These are phyloP conservation scores for Campoletis sonorensis DNA, from an alignment of 1,140 invertebrate genomes.

Conservation along the genomic window DNA sequence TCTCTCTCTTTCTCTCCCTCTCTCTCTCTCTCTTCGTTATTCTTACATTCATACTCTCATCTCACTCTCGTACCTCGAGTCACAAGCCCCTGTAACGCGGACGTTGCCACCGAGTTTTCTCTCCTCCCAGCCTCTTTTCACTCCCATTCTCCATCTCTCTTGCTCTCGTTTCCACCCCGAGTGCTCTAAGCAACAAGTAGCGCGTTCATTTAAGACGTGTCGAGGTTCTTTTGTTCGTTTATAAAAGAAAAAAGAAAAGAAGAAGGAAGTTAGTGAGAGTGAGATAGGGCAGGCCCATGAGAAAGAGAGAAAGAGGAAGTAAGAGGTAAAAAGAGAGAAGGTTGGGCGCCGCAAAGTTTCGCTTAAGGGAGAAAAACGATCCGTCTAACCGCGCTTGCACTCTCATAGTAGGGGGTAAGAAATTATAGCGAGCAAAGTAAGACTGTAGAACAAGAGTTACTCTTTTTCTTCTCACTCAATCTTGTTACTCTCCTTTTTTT, in stretches of 20 bases:
- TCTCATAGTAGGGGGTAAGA: neutral
- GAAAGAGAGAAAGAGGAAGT: slow-evolving; percentile 24
- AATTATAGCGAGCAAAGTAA: slow-evolving; percentile 33
- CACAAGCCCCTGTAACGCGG: slow-evolving; percentile 18
- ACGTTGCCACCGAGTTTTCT: slow-evolving; percentile 58
- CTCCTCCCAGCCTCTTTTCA: slow-evolving; percentile 43
- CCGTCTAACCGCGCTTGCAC: slow-evolving; percentile 36
- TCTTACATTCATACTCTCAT: slow-evolving; percentile 48
- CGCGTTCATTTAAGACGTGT: slow-evolving; percentile 77
- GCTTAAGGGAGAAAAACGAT: slow-evolving; percentile 51
- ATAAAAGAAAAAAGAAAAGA: slow-evolving; percentile 63
- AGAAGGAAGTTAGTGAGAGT: slow-evolving; percentile 35
- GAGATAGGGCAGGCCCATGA: slow-evolving; percentile 14
- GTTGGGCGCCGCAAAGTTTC: slow-evolving; percentile 43
- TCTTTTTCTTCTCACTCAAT: neutral
- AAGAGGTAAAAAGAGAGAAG: slow-evolving; percentile 25
- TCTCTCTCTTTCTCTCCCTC: neutral
- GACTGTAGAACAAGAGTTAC: slow-evolving; percentile 25
- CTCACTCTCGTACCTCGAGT: slow-evolving; percentile 38
- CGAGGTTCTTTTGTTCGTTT: slow-evolving; percentile 76
- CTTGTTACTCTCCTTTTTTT: neutral
- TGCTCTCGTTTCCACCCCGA: slow-evolving; percentile 52
- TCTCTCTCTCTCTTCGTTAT: slow-evolving; percentile 28
- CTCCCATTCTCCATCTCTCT: slow-evolving; percentile 55
- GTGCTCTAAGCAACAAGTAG: slow-evolving; percentile 76